Base-by-base conservation (phyloP, 1,140 invertebrate genomes). In the Caenorhabditis inopinata region DNA sequence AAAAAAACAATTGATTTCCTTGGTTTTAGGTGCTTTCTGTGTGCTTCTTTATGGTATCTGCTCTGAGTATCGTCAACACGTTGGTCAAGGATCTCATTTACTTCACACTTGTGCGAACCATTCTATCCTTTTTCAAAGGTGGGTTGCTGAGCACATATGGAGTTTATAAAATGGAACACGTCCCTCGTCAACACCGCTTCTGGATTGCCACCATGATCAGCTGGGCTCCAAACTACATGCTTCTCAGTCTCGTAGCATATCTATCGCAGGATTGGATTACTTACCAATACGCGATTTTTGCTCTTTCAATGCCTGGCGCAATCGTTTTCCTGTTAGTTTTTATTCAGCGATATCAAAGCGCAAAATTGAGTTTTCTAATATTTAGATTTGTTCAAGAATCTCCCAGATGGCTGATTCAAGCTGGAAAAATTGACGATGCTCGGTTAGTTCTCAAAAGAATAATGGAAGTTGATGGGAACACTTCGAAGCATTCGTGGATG, bases 361-460 rank as follows among this genome's bases (percentile, higher is more conserved):
- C 5, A 78, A 32, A 9, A n/a, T n/a, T n/a, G n/a, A 81, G 23
- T 4, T 35, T 9, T 21, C 12, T 18, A n/a, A n/a, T n/a, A n/a
- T 81, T 25, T 18, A 81, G 80, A 12, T 88, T 87, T 42, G 79
- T 88, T 2, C 81, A 76, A 21, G 86, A 87, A 78, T 81, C 78
- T 49, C 85, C 87, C 4, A 76, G 85, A 27, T 87, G 78, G 74
- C 49, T 87, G 18, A 75, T 87, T 38, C 87, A 88, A 81, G 74
- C 58, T 12, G 85, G 87, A 16, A 29, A 74, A 51, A 53, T 87
- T 14, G 83, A 82, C 3, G 85, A 88, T 14, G 87, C 87, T 23
- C 75, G 78, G 35, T 42, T n/a, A 48, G 85, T 83, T 14, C 58
- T 87, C 0, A 42, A 81, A n/a, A 58, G 75, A 25, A 87, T 86